Base-by-base conservation (phyloP, 2,113 vertebrate species). In the Ptychochromis oligacanthus region DNA sequence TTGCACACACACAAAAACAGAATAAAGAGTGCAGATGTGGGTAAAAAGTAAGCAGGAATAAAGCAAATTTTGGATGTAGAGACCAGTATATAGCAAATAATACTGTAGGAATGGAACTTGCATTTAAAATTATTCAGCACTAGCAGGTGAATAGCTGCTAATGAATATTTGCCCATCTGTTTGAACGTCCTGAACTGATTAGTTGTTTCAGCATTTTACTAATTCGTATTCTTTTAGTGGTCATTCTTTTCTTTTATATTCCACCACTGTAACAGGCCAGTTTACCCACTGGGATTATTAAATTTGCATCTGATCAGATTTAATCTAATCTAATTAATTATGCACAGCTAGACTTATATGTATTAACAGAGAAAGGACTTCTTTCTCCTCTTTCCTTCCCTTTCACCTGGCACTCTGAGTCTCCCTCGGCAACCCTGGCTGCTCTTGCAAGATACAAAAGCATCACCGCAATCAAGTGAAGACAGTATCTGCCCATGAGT, bases 21-120 rank as follows among this genome's bases (percentile, higher is more conserved):
- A 80, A 84, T 95, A 91, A 95, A 95, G 95, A 95, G 91, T 91
- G 83, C 76, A 86, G 80, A 95, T 95, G 77, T 93, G 81, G 24
- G 13, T 46, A 58, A 52, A 82, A 46, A 79, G 46, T 70, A 17
- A 24, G 24, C 59, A 61, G 79, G 34, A 85, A 74, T 74, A 28
- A 61, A 49, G 26, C 20, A 83, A 31, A 78, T 76, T 81, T 40
- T 78, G 36, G 9, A 75, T 79, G 7, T 40, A 67, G 22, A 12
- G 36, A 55, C 70, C 54, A 28, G 22, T 54, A 57, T 76, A 58
- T 11, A 36, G 28, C 36, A 49, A 18, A 14, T 61, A 18, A 80
- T 20, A 17, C 26, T 6, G 55, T 22, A 8, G 28, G 34, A 15
- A 4, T 84, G 56, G 3, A 59, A 56, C n/a, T 22, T 36, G 14